Conservation (phyloP, 2,797 vertebrate species). For the Sparus aurata region DNA sequence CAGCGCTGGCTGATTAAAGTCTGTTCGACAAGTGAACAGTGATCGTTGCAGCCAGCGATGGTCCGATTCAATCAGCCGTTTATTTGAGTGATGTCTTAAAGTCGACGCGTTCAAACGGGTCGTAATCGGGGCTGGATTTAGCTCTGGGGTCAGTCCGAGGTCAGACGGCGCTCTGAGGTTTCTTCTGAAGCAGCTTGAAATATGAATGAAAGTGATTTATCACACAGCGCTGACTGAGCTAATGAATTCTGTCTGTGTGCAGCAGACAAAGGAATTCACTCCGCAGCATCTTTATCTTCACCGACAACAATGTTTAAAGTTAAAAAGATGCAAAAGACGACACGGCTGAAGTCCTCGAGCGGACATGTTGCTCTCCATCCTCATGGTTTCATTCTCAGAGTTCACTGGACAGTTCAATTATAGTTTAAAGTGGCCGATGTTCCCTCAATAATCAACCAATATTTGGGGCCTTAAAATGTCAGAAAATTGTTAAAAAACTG, state of each 20-base stretch:
- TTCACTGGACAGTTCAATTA: background rate
- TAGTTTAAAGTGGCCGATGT: background rate
- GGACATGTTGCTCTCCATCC: background rate
- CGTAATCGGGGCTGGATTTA: slow-evolving; percentile 30
- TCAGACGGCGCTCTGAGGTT: slow-evolving; percentile 24
- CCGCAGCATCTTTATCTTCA: background rate
- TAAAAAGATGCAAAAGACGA: background rate
- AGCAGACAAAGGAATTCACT: slow-evolving; percentile 7
- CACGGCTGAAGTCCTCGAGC: background rate
- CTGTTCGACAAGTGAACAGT: slow-evolving; percentile 64
- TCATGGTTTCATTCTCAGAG: slow-evolving; percentile 3
- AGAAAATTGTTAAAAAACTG: background rate
- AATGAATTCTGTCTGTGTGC: slow-evolving; percentile 3
- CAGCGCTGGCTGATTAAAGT: slow-evolving; percentile 79
- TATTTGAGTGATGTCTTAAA: slow-evolving; percentile 48
- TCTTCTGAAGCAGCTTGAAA: slow-evolving; percentile 9
- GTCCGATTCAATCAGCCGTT: slow-evolving; percentile 54
- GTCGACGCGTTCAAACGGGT: slow-evolving; percentile 24
- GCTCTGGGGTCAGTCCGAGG: slow-evolving; percentile 41
- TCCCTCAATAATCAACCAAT: background rate
- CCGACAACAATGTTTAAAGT: background rate
- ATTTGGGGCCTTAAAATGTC: background rate
- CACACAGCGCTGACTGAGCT: background rate
- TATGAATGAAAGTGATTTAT: slow-evolving; percentile 9
- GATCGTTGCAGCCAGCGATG: slow-evolving; percentile 27